These are phyloP conservation scores for Amphipoea oculea DNA, from an alignment of 2,888 invertebrate species.

Conservation along the genomic window DNA sequence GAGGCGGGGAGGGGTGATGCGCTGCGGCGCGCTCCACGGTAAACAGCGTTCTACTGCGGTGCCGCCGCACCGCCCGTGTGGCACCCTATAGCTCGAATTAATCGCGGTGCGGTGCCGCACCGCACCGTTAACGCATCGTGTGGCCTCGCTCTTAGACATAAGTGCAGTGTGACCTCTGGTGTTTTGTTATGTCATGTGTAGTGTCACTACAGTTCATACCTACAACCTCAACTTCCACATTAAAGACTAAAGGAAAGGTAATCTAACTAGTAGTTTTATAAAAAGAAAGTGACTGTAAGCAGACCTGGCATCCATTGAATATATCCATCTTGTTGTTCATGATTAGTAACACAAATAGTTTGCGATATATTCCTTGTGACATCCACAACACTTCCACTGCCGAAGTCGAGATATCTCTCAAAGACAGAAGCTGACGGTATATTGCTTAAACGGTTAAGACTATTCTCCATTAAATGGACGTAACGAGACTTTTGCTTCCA, in stretches of 20 bases:
- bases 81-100: too few species aligned
- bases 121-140: too few species aligned
- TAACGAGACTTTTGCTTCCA: slow-evolving; percentile 78
- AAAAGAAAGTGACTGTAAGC: slow-evolving; percentile 15
- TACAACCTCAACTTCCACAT: not conserved
- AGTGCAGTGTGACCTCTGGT: not conserved
- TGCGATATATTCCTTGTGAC: slow-evolving; percentile 85
- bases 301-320: slow-evolving; percentile 87
- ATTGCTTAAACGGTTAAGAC: slow-evolving; percentile 79
- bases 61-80: too few species aligned
- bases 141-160: not conserved
- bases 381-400: slow-evolving; percentile 80
- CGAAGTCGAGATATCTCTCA: slow-evolving; percentile 85
- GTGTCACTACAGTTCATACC: not conserved
- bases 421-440: slow-evolving; percentile 85
- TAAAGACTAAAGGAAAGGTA: slow-evolving; percentile 21
- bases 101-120: too few species aligned
- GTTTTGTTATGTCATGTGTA: slow-evolving; percentile 1
- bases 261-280: not conserved
- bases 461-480: slow-evolving; percentile 86
- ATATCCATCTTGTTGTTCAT: slow-evolving; percentile 82
- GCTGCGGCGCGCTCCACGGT: too few species aligned
- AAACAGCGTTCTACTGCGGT: too few species aligned
- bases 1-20: too few species aligned
- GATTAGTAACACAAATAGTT: slow-evolving; percentile 86